Conservation (phyloP, 2,888 invertebrate species). For the Caenorhabditis imperialis region DNA sequence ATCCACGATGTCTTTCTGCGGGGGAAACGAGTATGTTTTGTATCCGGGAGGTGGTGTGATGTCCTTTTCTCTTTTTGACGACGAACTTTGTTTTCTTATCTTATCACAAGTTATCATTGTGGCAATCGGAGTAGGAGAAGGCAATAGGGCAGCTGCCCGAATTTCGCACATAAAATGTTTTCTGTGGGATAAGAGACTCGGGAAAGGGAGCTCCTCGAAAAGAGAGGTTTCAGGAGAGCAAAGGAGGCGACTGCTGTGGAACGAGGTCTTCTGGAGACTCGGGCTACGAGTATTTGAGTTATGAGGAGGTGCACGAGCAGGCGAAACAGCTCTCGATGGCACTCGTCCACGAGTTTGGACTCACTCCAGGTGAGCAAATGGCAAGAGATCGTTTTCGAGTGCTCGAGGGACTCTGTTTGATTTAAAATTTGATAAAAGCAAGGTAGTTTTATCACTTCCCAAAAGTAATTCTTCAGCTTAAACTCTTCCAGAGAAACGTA, state of each 20-base stretch:
- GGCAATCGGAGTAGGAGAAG: slow-evolving; percentile 3
- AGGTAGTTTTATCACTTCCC: too few relatives aligned
- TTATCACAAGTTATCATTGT: slow-evolving; percentile 10
- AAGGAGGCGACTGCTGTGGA: slow-evolving; percentile 69
- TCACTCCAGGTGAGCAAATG: slow-evolving; percentile 60
- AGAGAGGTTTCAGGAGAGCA: slow-evolving; percentile 58
- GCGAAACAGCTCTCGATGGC: slow-evolving; percentile 64
- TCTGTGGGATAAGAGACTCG: too few relatives aligned
- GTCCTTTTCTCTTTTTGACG: slow-evolving; percentile 14
- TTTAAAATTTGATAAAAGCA: too few relatives aligned
- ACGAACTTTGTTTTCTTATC: slow-evolving; percentile 48
- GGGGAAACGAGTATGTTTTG: slow-evolving; percentile 65
- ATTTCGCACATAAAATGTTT: too few relatives aligned
- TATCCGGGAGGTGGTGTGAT: background rate
- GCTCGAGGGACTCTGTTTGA: too few relatives aligned
- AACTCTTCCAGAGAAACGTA: too few relatives aligned
- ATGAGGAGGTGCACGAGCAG: slow-evolving; percentile 64
- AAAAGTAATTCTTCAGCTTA: too few relatives aligned
- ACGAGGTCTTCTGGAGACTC: slow-evolving; percentile 54
- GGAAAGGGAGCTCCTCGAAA: too few relatives aligned
- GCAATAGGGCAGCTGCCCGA: background rate
- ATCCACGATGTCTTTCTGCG: slow-evolving; percentile 73
- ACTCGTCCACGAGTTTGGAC: slow-evolving; percentile 63
- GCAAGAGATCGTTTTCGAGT: too few relatives aligned
- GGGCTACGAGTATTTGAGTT: slow-evolving; percentile 66